These are phyloP conservation scores for Zele albiditarsus DNA, from an alignment of 2,888 invertebrate genomes.

Conservation along the genomic window DNA sequence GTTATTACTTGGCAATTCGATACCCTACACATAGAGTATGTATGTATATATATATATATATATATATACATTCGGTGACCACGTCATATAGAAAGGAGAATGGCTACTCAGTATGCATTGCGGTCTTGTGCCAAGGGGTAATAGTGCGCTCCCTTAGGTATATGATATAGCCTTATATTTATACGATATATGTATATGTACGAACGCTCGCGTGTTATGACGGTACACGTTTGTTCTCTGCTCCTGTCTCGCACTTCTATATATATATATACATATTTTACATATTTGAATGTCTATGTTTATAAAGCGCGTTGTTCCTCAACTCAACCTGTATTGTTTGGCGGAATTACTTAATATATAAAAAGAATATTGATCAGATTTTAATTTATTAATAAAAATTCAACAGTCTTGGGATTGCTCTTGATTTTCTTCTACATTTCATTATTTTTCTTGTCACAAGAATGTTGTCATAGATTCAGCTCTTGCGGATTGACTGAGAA, in stretches of 20 bases:
- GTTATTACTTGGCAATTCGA: constrained; percentile 63
- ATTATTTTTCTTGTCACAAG: no score
- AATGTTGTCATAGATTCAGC: no score
- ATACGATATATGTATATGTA: constrained; percentile 50
- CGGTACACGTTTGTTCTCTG: constrained; percentile 4
- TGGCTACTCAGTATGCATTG: constrained; percentile 72
- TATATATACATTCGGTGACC: constrained; percentile 56
- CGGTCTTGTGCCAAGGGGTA: constrained; percentile 65
- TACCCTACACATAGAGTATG: no score
- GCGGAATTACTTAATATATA: background rate
- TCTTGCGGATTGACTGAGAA: background rate
- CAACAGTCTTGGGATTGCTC: no score
- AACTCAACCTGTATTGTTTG: background rate
- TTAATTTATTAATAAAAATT: no score
- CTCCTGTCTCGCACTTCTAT: background rate
- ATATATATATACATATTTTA: background rate
- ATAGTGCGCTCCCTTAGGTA: constrained; percentile 62
- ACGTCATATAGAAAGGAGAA: constrained; percentile 66
- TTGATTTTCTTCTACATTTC: no score
- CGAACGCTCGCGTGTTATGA: constrained; percentile 23
- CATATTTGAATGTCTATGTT: background rate
- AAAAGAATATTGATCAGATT: no score
- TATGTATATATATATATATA: constrained; percentile 21
- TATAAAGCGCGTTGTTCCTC: background rate
- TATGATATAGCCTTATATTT: constrained; percentile 63